Percentiles rank a stretch among this genome's conserved stretches.
These are phyloP conservation scores for Acanthurus leucopareius DNA, from an alignment of 2,797 vertebrate genomes.

Conservation along the genomic window DNA sequence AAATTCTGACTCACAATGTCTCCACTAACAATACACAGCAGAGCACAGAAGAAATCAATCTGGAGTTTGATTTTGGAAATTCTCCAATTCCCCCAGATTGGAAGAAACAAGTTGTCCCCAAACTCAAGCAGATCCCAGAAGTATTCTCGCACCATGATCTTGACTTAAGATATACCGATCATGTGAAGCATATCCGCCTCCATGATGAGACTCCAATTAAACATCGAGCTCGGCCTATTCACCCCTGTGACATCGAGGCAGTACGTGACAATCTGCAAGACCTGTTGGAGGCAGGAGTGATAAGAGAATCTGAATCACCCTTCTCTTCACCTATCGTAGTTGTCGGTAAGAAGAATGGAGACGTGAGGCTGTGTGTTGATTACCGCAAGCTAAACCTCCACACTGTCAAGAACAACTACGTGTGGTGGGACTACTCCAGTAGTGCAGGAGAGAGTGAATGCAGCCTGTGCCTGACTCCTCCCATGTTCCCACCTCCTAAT, in stretches of 20 bases:
- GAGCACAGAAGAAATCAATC: too few relatives aligned
- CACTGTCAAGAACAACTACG: slow-evolving; percentile 2
- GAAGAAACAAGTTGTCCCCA: background rate
- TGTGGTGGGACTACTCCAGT: background rate
- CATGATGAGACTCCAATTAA: slow-evolving; percentile 31
- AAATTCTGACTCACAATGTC: background rate
- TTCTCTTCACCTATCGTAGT: too few relatives aligned
- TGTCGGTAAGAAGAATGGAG: too few relatives aligned
- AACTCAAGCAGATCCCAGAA: background rate
- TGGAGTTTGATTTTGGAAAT: slow-evolving; percentile 5
- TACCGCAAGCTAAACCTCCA: slow-evolving; percentile 7
- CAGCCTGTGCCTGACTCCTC: too few relatives aligned
- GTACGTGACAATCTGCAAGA: slow-evolving; percentile 19
- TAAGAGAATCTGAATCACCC: slow-evolving; percentile 20
- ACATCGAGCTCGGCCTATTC: slow-evolving; percentile 2
- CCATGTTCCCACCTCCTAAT: too few relatives aligned
- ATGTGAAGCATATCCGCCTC: slow-evolving; percentile 26
- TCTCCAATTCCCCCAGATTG: background rate
- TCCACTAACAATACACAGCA: background rate
- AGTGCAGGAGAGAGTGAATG: too few relatives aligned
- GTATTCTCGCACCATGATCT: slow-evolving; percentile 10
- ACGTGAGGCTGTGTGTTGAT: slow-evolving; percentile 30
- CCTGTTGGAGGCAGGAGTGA: slow-evolving; percentile 10
- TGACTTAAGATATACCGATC: background rate
- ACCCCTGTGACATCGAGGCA: slow-evolving; percentile 24